Percentiles rank a stretch among this genome's conserved stretches.
phyloP scores from a whole-genome alignment of 2,797 vertebrate species.

The Paratrypauchen microcephalus region DNA sequence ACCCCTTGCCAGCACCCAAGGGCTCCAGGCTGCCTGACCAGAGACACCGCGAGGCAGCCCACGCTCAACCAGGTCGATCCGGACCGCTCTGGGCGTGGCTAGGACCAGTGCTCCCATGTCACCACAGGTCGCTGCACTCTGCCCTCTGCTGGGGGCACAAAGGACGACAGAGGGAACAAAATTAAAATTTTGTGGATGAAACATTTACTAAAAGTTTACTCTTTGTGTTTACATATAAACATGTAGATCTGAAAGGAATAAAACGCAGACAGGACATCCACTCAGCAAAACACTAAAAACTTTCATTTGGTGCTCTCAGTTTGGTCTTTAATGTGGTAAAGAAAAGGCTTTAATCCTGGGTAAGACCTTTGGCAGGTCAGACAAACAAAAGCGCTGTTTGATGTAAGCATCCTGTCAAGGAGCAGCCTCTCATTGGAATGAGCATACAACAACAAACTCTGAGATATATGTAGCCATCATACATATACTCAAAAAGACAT shows the following conservation, averaged over 20 bases:
- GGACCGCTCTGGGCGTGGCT: constrained; percentile 66
- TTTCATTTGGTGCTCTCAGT: constrained; percentile 44
- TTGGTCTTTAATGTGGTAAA: constrained; percentile 66
- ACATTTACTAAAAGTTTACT: neutral
- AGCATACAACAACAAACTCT: constrained; percentile 47
- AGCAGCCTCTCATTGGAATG: constrained; percentile 66
- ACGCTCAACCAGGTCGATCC: constrained; percentile 76
- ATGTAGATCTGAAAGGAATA: neutral
- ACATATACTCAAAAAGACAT: constrained; percentile 15
- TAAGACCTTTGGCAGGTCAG: constrained; percentile 61
- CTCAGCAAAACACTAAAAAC: constrained; percentile 43
- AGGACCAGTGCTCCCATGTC: constrained; percentile 42
- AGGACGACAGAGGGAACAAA: constrained; percentile 12
- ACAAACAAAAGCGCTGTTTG: constrained; percentile 63
- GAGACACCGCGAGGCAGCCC: constrained; percentile 83
- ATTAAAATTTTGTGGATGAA: neutral
- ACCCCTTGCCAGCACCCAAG: constrained; percentile 86
- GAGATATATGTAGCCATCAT: constrained; percentile 24
- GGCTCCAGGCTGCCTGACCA: constrained; percentile 90
- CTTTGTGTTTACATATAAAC: too few relatives aligned
- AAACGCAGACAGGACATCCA: constrained; percentile 50
- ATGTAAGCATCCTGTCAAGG: constrained; percentile 50
- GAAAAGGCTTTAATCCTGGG: constrained; percentile 64
- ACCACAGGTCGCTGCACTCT: constrained; percentile 57
- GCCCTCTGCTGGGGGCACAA: constrained; percentile 70